Conservation (phyloP, 2,888 invertebrate species). For the Osmoderma eremita region DNA sequence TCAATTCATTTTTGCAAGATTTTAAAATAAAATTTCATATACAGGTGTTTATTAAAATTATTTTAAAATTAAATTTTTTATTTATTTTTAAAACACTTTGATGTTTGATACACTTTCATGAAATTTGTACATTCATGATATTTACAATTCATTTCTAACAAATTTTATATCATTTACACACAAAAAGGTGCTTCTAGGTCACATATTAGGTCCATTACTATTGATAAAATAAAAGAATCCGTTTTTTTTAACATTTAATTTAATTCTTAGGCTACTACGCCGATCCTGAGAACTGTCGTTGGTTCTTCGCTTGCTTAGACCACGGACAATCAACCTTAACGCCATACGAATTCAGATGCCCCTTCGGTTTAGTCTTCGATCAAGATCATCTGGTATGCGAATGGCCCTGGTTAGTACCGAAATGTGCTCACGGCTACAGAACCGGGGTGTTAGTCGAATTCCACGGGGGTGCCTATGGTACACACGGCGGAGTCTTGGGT, state of each 20-base stretch:
- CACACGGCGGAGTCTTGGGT: conserved; percentile 7
- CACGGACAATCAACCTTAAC: conserved; percentile 72
- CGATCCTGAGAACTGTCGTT: conserved; percentile 83
- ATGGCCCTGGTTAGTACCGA: conserved; percentile 82
- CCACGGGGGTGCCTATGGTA: conserved; percentile 39
- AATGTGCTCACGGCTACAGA: conserved; percentile 61
- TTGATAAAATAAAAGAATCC: background rate
- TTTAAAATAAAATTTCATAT: too few species aligned
- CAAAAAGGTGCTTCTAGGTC: background rate
- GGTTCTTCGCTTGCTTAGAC: conserved; percentile 85
- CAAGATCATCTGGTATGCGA: conserved; percentile 76
- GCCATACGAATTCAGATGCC: conserved; percentile 84
- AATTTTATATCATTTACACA: background rate
- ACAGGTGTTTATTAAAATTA: too few species aligned
- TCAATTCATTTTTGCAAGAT: too few species aligned
- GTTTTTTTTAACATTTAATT: background rate
- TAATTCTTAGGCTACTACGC: conserved; percentile 74
- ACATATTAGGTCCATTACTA: background rate
- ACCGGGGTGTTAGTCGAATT: conserved; percentile 35
- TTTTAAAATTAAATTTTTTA: too few species aligned
- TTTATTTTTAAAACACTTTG: background rate
- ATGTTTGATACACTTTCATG: background rate
- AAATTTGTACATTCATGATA: too few species aligned
- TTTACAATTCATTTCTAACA: background rate
- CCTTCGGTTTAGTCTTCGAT: conserved; percentile 82